Percentiles rank a stretch among this genome's conserved stretches.
phyloP scores from a whole-genome alignment of 2,797 vertebrate genomes.

The Poecilia velifera region DNA sequence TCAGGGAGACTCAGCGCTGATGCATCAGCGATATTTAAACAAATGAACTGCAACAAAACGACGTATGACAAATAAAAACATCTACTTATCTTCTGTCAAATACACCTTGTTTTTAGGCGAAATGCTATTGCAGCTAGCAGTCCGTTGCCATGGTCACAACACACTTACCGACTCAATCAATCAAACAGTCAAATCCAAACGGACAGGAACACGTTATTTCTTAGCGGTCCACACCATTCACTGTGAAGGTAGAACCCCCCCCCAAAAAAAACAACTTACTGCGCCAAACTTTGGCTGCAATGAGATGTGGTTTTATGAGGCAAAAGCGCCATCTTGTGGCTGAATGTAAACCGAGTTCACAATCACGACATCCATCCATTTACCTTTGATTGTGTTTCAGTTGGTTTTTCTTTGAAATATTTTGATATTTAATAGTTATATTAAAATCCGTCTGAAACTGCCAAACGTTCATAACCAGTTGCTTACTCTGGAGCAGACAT shows the following conservation, averaged over 20 bases:
- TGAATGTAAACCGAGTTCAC: not conserved
- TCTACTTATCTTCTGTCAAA: not conserved
- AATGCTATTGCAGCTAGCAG: not conserved
- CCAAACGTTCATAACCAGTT: not conserved
- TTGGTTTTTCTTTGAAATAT: not conserved
- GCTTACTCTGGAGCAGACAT: not conserved
- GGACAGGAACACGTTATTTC: not conserved
- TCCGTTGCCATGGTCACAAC: slow-evolving; percentile 68
- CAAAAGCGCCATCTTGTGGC: slow-evolving; percentile 42
- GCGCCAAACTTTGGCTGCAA: slow-evolving; percentile 5
- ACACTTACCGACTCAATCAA: slow-evolving; percentile 15
- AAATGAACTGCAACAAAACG: not conserved
- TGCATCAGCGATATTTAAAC: not conserved
- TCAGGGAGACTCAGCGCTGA: slow-evolving; percentile 15
- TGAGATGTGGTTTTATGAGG: not conserved
- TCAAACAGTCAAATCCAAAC: slow-evolving; percentile 9
- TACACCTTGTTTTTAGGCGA: not conserved
- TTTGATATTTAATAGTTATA: not conserved
- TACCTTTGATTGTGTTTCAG: not conserved
- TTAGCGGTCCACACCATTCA: not conserved
- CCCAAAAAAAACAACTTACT: not conserved
- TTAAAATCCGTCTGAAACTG: not conserved
- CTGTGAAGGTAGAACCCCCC: not conserved
- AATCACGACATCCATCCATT: not conserved
- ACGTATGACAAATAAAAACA: not conserved